Base-by-base conservation (phyloP, 2,888 invertebrate species). In the Notodonta dromedarius region DNA sequence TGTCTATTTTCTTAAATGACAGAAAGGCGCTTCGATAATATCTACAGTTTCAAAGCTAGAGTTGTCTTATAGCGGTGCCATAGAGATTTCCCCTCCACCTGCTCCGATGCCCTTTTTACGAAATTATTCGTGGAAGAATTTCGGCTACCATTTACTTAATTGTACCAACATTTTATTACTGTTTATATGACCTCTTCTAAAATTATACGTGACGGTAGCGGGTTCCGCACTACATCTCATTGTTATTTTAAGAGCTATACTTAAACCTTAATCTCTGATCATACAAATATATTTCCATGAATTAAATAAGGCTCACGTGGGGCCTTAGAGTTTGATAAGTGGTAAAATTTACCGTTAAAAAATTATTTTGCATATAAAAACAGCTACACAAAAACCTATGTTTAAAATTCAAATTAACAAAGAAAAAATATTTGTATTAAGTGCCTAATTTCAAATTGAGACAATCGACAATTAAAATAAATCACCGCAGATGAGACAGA, bases 31-130 rank as follows among this genome's bases (percentile, higher is more conserved):
- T 0, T 59, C 58, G 80, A 83, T 79, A 73, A 65, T 63, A 82
- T 81, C 81, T 66, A 61, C 56, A 62, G 57, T 40, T 59, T 67
- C 32, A 67, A 74, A 67, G 65, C 74, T 74, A 78, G 73, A 75
- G 74, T 68, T 61, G 67, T 75, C n/a, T 12, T 51, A 51, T 24
- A 72, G 62, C 65, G 64, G 67, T 73, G 82, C 75, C 82, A 83
- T 82, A 76, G 85, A 79, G 73, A 77, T 81, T 83, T 71, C 63
- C 66, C 52, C 69, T 84, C 74, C 80, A 81, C 83, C 78, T 82
- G 81, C 77, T 74, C 78, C 71, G 91, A 91, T 90, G 90, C 86
- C 82, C 88, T 84, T 74, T 65, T 89, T 85, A 86, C 86, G 87
- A 86, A 89, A 90, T 80, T 64, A 61, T 69, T 70, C 88, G 86